Conservation (phyloP, 2,888 invertebrate species). For the Ellobium chinense region DNA sequence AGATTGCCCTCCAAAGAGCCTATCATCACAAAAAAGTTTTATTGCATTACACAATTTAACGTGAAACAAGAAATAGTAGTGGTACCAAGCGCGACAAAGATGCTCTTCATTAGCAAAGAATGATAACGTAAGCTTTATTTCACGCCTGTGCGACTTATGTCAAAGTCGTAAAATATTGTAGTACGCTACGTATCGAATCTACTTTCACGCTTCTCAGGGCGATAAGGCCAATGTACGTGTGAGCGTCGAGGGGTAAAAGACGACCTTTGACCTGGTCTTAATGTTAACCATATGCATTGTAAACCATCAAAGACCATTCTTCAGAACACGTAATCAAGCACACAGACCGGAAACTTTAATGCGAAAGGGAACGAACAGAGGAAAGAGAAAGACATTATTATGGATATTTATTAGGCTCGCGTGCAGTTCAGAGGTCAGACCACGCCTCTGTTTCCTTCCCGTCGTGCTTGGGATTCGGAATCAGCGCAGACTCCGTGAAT, state of each 20-base stretch:
- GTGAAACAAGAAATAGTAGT: too few relatives aligned
- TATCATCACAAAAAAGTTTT: too few relatives aligned
- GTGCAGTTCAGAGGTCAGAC: not conserved
- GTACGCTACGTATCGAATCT: too few relatives aligned
- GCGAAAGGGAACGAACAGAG: not conserved
- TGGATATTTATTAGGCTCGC: constrained; percentile 1
- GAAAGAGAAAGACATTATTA: not conserved
- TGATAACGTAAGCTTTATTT: too few relatives aligned
- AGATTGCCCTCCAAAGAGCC: too few relatives aligned
- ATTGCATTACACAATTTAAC: too few relatives aligned
- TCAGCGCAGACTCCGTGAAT: constrained; percentile 5
- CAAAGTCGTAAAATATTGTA: too few relatives aligned
- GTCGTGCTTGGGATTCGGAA: not conserved
- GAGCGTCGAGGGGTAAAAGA: not conserved
- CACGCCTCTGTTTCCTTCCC: not conserved
- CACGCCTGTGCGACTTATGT: too few relatives aligned
- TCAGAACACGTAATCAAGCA: not conserved
- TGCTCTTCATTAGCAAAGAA: too few relatives aligned
- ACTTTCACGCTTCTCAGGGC: too few relatives aligned
- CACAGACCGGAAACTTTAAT: not conserved
- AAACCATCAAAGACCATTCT: not conserved
- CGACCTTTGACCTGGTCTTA: not conserved
- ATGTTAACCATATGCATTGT: not conserved
- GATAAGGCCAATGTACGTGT: too few relatives aligned
- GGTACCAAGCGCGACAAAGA: too few relatives aligned